A percentile compares a stretch with the other conserved stretches of the same genome.
These are phyloP conservation scores for Pterobdella sp. DNA, from an alignment of 2,888 invertebrate genomes.

Conservation along the genomic window DNA sequence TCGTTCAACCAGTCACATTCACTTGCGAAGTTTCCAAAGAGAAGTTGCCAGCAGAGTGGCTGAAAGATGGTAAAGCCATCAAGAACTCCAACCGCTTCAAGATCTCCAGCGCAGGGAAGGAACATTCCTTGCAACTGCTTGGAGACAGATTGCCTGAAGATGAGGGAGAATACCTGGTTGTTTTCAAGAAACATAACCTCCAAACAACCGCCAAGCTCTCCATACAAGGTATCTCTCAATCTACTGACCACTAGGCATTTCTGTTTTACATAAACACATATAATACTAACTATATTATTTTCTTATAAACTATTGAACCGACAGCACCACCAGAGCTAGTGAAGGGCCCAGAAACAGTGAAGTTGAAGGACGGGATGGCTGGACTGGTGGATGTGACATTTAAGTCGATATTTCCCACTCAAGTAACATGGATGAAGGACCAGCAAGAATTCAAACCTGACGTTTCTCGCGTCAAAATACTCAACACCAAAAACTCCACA, in stretches of 20 bases:
- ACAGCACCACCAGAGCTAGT: conserved; percentile 38
- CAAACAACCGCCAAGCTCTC: conserved; percentile 43
- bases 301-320: too few relatives aligned
- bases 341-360: conserved; percentile 35
- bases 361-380: conserved; percentile 37
- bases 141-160: conserved; percentile 62
- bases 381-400: conserved; percentile 39
- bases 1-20: conserved; percentile 51
- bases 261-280: too few relatives aligned
- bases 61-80: conserved; percentile 34
- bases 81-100: conserved; percentile 34
- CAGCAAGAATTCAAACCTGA: conserved; percentile 31
- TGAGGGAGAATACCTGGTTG: conserved; percentile 42
- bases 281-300: too few relatives aligned
- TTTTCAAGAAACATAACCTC: conserved; percentile 39
- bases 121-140: conserved; percentile 74
- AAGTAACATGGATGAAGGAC: conserved; percentile 40
- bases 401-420: conserved; percentile 38
- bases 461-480: conserved; percentile 31
- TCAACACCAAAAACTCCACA: conserved; percentile 39
- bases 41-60: conserved; percentile 70
- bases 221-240: conserved; percentile 42
- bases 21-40: conserved; percentile 74
- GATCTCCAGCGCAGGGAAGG: conserved; percentile 34
- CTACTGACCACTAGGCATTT: background rate